These are phyloP conservation scores for Leucopsar rothschildi DNA, from an alignment of 2,113 vertebrate species.

Conservation along the genomic window DNA sequence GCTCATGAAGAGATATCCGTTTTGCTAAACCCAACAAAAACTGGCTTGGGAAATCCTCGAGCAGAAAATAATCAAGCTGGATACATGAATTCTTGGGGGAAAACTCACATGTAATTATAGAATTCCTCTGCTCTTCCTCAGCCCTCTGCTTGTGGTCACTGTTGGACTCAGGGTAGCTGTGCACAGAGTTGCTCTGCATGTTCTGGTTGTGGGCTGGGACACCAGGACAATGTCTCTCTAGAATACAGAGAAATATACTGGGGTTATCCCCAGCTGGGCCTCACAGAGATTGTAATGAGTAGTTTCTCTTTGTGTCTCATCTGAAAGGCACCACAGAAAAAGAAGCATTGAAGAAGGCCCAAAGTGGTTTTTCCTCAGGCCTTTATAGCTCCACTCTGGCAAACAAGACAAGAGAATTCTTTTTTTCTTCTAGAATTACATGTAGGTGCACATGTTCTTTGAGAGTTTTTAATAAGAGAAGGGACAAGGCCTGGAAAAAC, in stretches of 20 bases:
- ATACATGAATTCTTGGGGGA: neutral
- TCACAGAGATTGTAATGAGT: neutral
- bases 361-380: neutral
- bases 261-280: neutral
- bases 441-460: neutral
- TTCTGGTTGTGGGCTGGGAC: neutral
- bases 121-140: neutral
- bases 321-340: neutral
- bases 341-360: neutral
- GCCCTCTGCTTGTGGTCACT: neutral
- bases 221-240: neutral
- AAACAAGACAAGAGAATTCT: neutral
- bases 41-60: neutral
- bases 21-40: neutral
- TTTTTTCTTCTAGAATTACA: neutral
- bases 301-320: neutral
- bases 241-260: neutral
- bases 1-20: neutral
- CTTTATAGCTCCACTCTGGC: neutral
- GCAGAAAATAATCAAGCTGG: neutral
- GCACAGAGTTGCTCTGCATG: accelerated
- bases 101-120: neutral
- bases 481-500: neutral
- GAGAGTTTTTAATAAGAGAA: neutral
- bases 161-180: neutral